A percentile compares a stretch with the other conserved stretches of the same genome.
Conservation (phyloP, 2,888 invertebrate genomes). For the Autographa gamma region DNA sequence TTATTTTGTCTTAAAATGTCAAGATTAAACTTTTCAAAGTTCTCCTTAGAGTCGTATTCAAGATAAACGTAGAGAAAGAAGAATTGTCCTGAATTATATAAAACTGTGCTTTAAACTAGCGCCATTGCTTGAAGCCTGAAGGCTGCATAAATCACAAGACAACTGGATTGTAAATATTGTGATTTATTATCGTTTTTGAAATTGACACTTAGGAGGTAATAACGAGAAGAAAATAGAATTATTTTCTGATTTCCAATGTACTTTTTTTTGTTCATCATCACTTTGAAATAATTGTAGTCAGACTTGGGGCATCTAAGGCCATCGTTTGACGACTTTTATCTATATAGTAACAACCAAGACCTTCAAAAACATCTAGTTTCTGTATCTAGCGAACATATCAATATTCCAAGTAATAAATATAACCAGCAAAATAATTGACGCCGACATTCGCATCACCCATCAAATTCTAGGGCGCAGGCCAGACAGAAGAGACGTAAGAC, state of each 20-base stretch:
- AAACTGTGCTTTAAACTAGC: background rate
- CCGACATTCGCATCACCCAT: background rate
- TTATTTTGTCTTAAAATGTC: slow-evolving; percentile 20
- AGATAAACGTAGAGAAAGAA: background rate
- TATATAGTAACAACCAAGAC: too few relatives aligned
- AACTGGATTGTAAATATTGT: slow-evolving; percentile 6
- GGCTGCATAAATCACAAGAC: slow-evolving; percentile 9
- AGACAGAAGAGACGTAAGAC: too few relatives aligned
- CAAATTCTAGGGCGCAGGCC: too few relatives aligned
- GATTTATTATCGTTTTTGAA: too few relatives aligned
- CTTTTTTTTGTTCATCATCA: too few relatives aligned
- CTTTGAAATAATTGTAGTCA: too few relatives aligned
- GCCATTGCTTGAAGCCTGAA: slow-evolving; percentile 9
- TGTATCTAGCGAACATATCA: background rate
- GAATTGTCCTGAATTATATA: slow-evolving; percentile 20
- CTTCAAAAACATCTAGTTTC: background rate
- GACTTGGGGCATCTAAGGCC: too few relatives aligned
- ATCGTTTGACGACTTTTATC: too few relatives aligned
- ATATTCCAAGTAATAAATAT: background rate
- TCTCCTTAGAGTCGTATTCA: slow-evolving; percentile 29
- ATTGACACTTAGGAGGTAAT: too few relatives aligned
- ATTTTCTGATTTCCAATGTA: too few relatives aligned
- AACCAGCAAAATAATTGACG: background rate
- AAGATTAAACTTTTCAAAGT: slow-evolving; percentile 39
- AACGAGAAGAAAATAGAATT: too few relatives aligned